phyloP scores from a whole-genome alignment of 2,113 vertebrate genomes.

The Tringa solitaria region DNA sequence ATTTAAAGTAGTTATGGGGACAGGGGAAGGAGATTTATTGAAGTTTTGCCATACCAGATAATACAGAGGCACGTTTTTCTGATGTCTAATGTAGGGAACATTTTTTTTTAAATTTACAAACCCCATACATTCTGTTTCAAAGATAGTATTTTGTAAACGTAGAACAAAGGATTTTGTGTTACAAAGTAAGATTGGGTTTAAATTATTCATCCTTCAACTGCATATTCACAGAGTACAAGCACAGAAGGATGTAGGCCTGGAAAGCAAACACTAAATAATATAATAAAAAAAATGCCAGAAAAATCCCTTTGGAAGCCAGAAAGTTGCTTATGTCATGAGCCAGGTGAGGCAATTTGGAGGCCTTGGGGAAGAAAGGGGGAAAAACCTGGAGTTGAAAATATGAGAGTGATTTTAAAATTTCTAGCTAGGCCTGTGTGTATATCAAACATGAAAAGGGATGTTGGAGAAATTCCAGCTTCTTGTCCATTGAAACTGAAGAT shows the following conservation, averaged over 20 bases:
- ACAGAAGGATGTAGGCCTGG: neutral
- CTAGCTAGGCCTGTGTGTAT: neutral
- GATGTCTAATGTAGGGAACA: neutral
- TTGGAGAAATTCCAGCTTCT: neutral
- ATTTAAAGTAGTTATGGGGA: rapidly evolving
- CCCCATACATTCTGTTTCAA: neutral
- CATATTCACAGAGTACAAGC: neutral
- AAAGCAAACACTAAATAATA: neutral
- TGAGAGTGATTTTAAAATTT: neutral
- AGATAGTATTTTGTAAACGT: neutral
- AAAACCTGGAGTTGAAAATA: neutral
- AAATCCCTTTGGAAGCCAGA: neutral
- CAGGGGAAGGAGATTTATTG: neutral
- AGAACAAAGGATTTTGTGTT: neutral
- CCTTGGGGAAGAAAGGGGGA: neutral
- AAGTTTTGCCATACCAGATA: neutral
- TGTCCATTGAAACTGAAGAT: neutral
- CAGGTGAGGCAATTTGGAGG: neutral
- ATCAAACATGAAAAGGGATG: neutral
- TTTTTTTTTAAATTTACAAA: neutral
- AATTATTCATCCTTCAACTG: neutral
- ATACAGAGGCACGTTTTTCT: neutral
- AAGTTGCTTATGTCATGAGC: neutral
- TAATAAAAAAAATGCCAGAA: neutral
- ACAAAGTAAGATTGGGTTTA: neutral